Conservation (phyloP, 35 echinoderm and acorn worm genomes). For the Apostichopus parvimensis region DNA sequence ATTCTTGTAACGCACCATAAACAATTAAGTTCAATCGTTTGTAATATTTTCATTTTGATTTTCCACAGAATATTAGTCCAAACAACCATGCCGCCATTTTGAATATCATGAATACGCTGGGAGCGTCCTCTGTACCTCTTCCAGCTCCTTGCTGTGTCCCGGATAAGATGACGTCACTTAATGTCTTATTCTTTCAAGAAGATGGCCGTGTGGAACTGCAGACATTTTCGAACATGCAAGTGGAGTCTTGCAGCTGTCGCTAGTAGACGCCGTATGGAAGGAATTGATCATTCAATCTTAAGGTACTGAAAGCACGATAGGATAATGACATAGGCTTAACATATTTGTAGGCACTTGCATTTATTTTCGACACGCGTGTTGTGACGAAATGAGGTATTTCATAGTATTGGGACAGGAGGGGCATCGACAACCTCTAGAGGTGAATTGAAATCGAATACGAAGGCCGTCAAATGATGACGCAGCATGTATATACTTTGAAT, state of each 20-base stretch:
- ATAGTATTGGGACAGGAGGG: too few relatives aligned
- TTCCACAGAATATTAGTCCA: constrained; percentile 18
- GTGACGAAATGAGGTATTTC: too few relatives aligned
- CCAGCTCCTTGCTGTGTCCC: constrained; percentile 36
- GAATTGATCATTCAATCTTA: too few relatives aligned
- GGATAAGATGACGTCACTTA: constrained; percentile 9
- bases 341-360: too few relatives aligned
- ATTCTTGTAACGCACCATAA: neutral
- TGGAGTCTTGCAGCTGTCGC: constrained; percentile 23
- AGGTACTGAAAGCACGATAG: too few relatives aligned
- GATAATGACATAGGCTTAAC: too few relatives aligned
- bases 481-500: too few relatives aligned
- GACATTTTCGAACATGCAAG: constrained; percentile 29
- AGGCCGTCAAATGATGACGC: too few relatives aligned
- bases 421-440: too few relatives aligned
- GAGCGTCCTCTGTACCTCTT: constrained; percentile 3
- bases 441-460: too few relatives aligned
- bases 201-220: neutral
- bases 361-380: too few relatives aligned
- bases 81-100: constrained; percentile 46
- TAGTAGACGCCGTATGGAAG: neutral
- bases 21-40: neutral
- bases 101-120: constrained; percentile 36
- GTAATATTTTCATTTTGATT: neutral
- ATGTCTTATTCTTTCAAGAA: constrained; percentile 22